Base-by-base conservation (phyloP, 2,113 vertebrate genomes). In the Psittacara wagleri region DNA sequence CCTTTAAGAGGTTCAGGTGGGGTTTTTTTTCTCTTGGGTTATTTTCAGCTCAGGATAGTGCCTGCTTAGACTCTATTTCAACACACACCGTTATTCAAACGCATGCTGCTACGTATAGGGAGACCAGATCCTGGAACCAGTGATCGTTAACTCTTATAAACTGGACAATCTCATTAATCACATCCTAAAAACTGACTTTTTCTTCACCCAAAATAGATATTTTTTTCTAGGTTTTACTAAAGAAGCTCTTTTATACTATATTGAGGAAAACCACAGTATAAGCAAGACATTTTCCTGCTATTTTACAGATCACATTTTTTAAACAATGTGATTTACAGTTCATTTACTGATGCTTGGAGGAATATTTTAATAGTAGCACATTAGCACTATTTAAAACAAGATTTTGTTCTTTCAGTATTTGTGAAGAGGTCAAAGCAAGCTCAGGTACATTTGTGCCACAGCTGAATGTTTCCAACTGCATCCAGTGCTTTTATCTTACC, bases 71-170 rank as follows among this genome's bases (percentile, higher is more conserved):
- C 0, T 2, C 13, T 48, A 1, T 66, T 80, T 76, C 39, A 49
- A 28, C 39, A 66, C 11, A 1, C 19, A 14, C 17, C 22, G 2
- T 43, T 23, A 6, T 41, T 75, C 22, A 25, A 62, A 10, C 15
- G 5, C 16, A 6, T 18, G 10, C 31, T 77, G 9, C n/a, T 90
- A 9, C 0, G 0, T 24, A 16, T 11, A 48, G 20, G 29, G 86
- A 83, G 20, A 54, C 17, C 29, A 79, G 37, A 66, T 39, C 41
- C 62, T 81, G 54, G 74, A 74, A 68, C 6, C 1, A 8, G 13
- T 59, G 41, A 51, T 62, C 13, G 63, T 84, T 63, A 72, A 73
- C 75, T 88, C 52, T 28, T 33, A 44, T 10, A 52, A 59, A 37
- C 4, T 55, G 44, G 33, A 83, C 57, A 35, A 43, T 68, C 20